Conservation (phyloP, 1,140 invertebrate genomes). For the Phthorimaea operculella region DNA sequence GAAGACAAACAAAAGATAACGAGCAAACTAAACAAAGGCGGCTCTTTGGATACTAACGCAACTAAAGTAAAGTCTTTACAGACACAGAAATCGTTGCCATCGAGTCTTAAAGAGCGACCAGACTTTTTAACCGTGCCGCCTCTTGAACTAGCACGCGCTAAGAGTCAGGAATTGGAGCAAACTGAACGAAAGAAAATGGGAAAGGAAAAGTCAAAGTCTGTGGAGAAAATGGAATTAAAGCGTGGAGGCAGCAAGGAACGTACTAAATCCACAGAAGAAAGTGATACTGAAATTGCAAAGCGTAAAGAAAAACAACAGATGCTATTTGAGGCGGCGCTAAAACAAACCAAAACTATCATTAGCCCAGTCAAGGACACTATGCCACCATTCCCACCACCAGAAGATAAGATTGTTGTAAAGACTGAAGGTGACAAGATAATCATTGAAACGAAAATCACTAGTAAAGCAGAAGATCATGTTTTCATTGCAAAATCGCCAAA, state of each 20-base stretch:
- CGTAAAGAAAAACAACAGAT: constrained; percentile 77
- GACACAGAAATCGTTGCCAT: constrained; percentile 67
- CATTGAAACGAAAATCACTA: constrained; percentile 72
- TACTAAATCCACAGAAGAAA: constrained; percentile 75
- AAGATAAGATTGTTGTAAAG: constrained; percentile 74
- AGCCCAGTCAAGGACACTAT: constrained; percentile 75
- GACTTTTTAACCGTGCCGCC: constrained; percentile 68
- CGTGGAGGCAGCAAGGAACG: constrained; percentile 73
- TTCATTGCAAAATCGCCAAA: constrained; percentile 77
- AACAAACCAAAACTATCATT: constrained; percentile 76
- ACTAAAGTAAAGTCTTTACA: constrained; percentile 57
- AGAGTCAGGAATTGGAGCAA: constrained; percentile 72
- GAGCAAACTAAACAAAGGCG: constrained; percentile 55
- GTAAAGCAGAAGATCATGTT: constrained; percentile 73
- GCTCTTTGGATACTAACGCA: constrained; percentile 63
- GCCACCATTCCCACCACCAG: constrained; percentile 74
- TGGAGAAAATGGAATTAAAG: constrained; percentile 73
- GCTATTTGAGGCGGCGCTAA: constrained; percentile 76
- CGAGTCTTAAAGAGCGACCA: constrained; percentile 62
- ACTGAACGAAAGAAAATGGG: constrained; percentile 58
- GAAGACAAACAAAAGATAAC: constrained; percentile 55
- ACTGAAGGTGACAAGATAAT: constrained; percentile 74
- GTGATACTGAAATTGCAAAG: constrained; percentile 74
- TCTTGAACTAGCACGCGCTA: constrained; percentile 70
- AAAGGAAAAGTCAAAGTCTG: constrained; percentile 74